These are phyloP conservation scores for Sinocyclocheilus anophthalmus DNA, from an alignment of 2,113 vertebrate species.

Conservation along the genomic window DNA sequence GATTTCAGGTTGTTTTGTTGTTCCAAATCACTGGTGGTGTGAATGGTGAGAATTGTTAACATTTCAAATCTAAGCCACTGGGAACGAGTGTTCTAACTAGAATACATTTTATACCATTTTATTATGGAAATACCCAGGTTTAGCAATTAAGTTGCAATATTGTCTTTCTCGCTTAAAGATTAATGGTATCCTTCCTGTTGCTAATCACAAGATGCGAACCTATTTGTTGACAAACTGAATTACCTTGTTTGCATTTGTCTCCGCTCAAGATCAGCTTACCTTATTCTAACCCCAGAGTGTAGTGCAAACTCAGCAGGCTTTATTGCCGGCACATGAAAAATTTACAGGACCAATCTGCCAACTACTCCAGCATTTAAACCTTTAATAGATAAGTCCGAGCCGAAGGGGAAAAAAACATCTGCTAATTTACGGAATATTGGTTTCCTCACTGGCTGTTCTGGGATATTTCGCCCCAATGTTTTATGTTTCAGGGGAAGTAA, in stretches of 20 bases:
- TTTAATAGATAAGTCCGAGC: slow-evolving; percentile 13
- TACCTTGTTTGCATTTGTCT: slow-evolving; percentile 4
- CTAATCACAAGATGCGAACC: background rate
- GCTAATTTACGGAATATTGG: slow-evolving; percentile 27
- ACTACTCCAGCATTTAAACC: slow-evolving; percentile 33
- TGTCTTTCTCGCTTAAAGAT: too few relatives aligned
- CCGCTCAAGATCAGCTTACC: background rate
- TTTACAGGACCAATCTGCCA: slow-evolving; percentile 37
- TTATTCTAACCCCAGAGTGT: background rate
- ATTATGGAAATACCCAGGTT: too few relatives aligned
- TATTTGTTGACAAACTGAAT: slow-evolving; percentile 29
- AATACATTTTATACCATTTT: too few relatives aligned
- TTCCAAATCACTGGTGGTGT: too few relatives aligned
- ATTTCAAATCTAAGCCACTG: too few relatives aligned
- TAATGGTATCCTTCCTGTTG: background rate
- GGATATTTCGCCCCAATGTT: background rate
- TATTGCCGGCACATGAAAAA: slow-evolving; percentile 37
- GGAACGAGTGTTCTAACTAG: too few relatives aligned
- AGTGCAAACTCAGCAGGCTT: slow-evolving; percentile 44
- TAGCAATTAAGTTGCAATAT: too few relatives aligned
- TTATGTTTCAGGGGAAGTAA: background rate
- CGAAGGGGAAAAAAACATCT: background rate
- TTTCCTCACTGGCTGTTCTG: background rate
- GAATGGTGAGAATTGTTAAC: too few relatives aligned
- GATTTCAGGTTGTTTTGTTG: too few relatives aligned